Base-by-base conservation (phyloP, 2,888 invertebrate genomes). In the Syrista parreyssii region DNA sequence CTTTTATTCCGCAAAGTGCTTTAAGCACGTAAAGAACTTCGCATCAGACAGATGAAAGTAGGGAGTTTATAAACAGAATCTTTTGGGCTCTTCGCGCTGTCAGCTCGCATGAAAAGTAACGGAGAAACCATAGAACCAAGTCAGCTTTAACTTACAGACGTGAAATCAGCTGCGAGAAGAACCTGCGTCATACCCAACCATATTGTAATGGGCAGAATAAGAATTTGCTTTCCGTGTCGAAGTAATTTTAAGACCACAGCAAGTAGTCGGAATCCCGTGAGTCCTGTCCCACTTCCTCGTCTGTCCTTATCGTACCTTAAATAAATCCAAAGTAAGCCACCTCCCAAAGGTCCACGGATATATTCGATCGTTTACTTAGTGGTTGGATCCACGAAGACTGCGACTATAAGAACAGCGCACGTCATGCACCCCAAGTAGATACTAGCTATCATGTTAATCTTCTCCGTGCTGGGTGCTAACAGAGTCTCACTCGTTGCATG, bases 141-240 rank as follows among this genome's bases (percentile, higher is more conserved):
- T 15, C 55, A 23, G 55, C 9, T 55, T 23, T 23, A 23, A 86
- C 92, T 87, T 85, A 93, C 93, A 78, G 92, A 92, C 71, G 92
- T 93, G 81, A 92, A 93, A 80, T 93, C 93, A 75, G 94, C 95
- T 0, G 93, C 93, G 74, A 95, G 93, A 90, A 94, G 95, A 0
- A 95, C 95, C 88, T 95, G 95, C 85, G 95, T 94, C 80, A 95
- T 89, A 0, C 96, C 96, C 40, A 95, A 93, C 92, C 95, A 96
- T 74, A 95, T 92, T 33, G 95, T 95, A 76, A 96, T 91, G 9
- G 94, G 93, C 81, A 95, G 92, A 36, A 96, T 91, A 69, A 96
- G 91, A 33, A 95, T 86, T 88, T 95, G 95, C 75, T 94, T 92
- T 0, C 93, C 93, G 78, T 94, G 93, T 79, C 92, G 91, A 84